Conservation (phyloP, 2,888 invertebrate species). For the Eurois occulta region DNA sequence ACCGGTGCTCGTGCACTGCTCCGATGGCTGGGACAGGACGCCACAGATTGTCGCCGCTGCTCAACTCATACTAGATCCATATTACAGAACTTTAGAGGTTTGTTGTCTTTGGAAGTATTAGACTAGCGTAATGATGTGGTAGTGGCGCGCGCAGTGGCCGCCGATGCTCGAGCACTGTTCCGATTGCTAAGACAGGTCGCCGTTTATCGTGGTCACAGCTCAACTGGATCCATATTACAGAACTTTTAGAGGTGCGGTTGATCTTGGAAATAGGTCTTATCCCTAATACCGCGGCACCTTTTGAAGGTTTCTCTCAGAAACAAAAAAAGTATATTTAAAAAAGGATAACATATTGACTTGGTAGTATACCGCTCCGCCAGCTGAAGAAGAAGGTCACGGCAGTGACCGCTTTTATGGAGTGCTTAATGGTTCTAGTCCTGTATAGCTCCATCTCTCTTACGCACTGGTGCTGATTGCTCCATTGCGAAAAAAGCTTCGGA, state of each 20-base stretch:
- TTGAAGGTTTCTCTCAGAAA: neutral
- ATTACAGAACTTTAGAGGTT: slow-evolving; percentile 97
- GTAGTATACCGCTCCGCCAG: neutral
- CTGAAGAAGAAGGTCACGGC: neutral
- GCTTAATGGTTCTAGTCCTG: no score
- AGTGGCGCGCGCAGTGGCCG: neutral
- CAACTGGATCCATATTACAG: neutral
- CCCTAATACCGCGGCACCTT: neutral
- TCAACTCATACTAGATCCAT: slow-evolving; percentile 97
- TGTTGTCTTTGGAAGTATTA: slow-evolving; percentile 46
- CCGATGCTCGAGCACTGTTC: neutral
- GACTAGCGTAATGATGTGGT: neutral
- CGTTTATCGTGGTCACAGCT: neutral
- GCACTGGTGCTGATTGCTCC: no score
- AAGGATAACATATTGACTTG: neutral
- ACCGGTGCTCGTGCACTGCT: slow-evolving; percentile 99
- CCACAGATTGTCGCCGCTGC: slow-evolving; percentile 98
- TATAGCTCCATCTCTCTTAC: no score
- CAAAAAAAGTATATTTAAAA: neutral
- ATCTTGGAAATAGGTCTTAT: neutral
- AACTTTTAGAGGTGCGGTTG: neutral
- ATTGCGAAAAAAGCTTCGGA: no score
- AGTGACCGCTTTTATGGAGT: neutral
- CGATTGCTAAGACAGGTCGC: neutral
- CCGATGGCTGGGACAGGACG: slow-evolving; percentile 99